These are phyloP conservation scores for Hippocampus barbouri DNA, from an alignment of 2,113 vertebrate species.

Conservation along the genomic window DNA sequence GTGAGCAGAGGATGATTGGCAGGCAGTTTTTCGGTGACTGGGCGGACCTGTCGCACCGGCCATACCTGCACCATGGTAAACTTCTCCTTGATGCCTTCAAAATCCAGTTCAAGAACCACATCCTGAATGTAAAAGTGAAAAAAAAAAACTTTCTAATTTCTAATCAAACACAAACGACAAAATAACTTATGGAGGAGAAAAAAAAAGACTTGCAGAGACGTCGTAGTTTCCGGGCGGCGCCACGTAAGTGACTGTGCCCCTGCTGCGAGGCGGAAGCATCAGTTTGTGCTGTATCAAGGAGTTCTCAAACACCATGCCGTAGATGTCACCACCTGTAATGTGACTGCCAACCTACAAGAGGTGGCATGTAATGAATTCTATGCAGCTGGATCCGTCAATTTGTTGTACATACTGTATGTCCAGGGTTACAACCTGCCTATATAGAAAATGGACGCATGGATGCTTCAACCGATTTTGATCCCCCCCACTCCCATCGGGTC, in stretches of 20 bases:
- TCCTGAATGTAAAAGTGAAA: conserved; percentile 70
- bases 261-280: conserved; percentile 89
- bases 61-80: conserved; percentile 95
- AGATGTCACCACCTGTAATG: conserved; percentile 95
- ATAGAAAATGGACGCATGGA: no score
- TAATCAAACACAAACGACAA: neutral
- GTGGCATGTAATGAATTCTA: neutral
- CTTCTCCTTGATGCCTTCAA: conserved; percentile 93
- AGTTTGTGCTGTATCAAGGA: conserved; percentile 95
- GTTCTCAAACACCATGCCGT: conserved; percentile 88
- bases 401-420: no score
- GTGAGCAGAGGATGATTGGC: conserved; percentile 93
- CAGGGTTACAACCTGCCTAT: no score
- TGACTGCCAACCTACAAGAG: conserved; percentile 86
- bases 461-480: no score
- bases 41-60: conserved; percentile 92
- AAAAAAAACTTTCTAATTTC: neutral
- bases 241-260: conserved; percentile 92
- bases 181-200: neutral
- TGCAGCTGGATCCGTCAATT: neutral
- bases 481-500: no score
- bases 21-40: conserved; percentile 93
- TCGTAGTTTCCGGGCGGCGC: conserved; percentile 92
- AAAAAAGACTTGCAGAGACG: conserved; percentile 80
- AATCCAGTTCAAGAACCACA: conserved; percentile 93